phyloP scores from a whole-genome alignment of 2,113 vertebrate genomes.

The Pogonocichla stellata region DNA sequence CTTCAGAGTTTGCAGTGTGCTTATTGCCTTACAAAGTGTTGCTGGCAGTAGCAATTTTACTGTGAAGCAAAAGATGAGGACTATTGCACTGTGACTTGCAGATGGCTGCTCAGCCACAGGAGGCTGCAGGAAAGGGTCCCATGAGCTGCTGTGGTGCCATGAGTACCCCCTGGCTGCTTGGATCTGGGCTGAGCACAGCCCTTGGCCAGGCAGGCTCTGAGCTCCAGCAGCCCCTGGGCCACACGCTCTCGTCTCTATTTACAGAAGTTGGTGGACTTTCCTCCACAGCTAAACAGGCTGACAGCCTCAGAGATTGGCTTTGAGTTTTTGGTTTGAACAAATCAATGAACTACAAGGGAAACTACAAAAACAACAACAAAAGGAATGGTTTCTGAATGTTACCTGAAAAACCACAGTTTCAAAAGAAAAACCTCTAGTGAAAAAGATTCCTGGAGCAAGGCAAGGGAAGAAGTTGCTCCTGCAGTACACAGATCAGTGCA shows the following conservation, averaged over 20 bases:
- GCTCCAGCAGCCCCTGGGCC: neutral
- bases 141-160: rapidly evolving
- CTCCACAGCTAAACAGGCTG: constrained; percentile 12
- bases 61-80: neutral
- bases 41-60: neutral
- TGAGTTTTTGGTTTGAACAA: constrained; percentile 37
- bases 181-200: neutral
- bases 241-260: neutral
- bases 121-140: neutral
- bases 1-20: neutral
- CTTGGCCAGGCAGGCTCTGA: rapidly evolving
- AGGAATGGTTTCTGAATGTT: neutral
- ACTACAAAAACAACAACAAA: constrained; percentile 32
- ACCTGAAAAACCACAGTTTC: constrained; percentile 3
- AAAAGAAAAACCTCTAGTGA: neutral
- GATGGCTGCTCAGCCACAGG: neutral
- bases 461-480: neutral
- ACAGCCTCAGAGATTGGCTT: constrained; percentile 13
- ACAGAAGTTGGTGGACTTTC: constrained; percentile 35
- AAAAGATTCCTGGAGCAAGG: neutral
- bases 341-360: constrained; percentile 37
- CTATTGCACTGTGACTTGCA: neutral
- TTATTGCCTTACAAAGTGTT: neutral
- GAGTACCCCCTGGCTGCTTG: rapidly evolving
- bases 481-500: neutral